phyloP scores from a whole-genome alignment of 2,888 invertebrate genomes.

The Rhagonycha fulva region DNA sequence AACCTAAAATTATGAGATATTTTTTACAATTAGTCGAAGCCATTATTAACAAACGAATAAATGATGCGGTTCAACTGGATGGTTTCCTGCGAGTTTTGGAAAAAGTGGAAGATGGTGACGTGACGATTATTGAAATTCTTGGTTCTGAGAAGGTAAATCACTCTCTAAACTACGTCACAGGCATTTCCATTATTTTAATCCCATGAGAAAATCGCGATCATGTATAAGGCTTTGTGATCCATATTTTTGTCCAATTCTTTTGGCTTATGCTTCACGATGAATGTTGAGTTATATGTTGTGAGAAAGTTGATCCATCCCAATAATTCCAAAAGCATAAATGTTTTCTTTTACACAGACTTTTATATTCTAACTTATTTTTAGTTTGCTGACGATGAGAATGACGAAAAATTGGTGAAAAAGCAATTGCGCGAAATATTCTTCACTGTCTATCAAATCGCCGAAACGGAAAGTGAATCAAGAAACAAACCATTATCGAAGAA shows the following conservation, averaged over 20 bases:
- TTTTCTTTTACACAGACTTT: not conserved
- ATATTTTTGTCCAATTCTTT: too few species aligned
- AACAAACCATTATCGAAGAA: conserved; percentile 31
- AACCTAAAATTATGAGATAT: conserved; percentile 43
- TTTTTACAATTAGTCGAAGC: conserved; percentile 45
- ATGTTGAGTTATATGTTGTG: too few species aligned
- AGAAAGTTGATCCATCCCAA: not conserved
- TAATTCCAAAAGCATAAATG: too few species aligned
- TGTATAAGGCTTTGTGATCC: not conserved
- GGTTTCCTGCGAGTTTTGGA: conserved; percentile 43
- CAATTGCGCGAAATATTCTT: conserved; percentile 41
- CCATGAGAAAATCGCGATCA: too few species aligned
- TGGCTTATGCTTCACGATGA: too few species aligned
- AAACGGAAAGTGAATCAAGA: conserved; percentile 35
- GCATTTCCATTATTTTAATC: not conserved
- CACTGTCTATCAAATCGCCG: conserved; percentile 41
- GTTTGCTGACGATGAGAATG: conserved; percentile 43
- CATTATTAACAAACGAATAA: conserved; percentile 43
- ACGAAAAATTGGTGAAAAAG: conserved; percentile 41
- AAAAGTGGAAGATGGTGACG: conserved; percentile 42
- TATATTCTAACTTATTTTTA: conserved; percentile 17
- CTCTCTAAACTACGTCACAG: not conserved
- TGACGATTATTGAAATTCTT: conserved; percentile 40
- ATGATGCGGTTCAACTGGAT: conserved; percentile 43
- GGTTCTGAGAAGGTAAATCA: conserved; percentile 38